phyloP scores from a whole-genome alignment of 92 coral and sea anemone species.

The Pocillopora grandis region DNA sequence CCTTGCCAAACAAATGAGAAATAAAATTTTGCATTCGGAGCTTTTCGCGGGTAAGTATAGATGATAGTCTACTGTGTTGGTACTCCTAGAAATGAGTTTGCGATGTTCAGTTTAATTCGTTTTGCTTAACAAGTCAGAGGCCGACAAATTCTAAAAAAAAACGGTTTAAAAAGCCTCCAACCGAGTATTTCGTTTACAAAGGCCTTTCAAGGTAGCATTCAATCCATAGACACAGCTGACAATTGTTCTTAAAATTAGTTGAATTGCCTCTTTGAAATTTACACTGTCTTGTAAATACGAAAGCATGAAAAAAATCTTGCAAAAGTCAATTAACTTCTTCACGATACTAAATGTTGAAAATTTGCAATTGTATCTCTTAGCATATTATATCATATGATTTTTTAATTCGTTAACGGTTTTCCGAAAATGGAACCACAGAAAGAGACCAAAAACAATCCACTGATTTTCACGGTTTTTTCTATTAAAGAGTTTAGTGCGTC shows the following conservation, averaged over 20 bases:
- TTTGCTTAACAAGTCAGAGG: no score
- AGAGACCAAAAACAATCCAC: neutral
- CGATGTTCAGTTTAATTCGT: no score
- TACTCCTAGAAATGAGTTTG: no score
- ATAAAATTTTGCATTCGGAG: no score
- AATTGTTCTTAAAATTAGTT: neutral
- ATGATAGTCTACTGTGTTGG: no score
- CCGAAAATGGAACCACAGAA: neutral
- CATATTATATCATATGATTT: no score
- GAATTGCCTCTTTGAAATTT: neutral
- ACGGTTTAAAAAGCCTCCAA: neutral
- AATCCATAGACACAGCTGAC: neutral
- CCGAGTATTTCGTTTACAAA: neutral
- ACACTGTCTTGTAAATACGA: neutral
- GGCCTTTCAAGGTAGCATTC: neutral
- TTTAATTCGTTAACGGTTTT: no score
- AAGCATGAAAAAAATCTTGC: neutral
- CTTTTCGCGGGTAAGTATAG: no score
- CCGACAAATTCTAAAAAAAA: no score
- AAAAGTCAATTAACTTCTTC: neutral
- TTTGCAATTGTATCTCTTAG: neutral
- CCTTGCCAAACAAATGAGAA: no score
- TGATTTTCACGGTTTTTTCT: neutral
- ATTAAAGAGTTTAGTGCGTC: neutral
- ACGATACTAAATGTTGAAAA: neutral